phyloP scores from a whole-genome alignment of 2,888 invertebrate species.

The Himalopsyche tibetana region DNA sequence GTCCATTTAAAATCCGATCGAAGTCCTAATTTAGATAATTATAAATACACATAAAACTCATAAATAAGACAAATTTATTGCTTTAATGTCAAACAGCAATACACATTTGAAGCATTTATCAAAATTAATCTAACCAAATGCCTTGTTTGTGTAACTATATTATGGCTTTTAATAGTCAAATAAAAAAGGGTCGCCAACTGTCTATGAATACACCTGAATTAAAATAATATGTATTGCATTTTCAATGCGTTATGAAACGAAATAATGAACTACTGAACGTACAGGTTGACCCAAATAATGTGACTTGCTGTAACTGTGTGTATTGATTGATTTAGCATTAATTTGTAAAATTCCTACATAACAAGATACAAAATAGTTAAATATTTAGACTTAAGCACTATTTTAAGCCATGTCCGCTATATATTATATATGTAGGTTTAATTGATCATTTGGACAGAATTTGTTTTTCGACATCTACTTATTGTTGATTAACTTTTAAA shows the following conservation, averaged over 20 bases:
- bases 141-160: not conserved
- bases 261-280: not conserved
- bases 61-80: not conserved
- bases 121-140: not conserved
- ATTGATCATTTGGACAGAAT: too few relatives aligned
- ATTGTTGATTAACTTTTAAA: too few relatives aligned
- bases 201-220: slow-evolving; percentile 12
- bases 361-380: too few relatives aligned
- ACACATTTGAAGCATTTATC: not conserved
- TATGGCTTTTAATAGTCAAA: slow-evolving; percentile 9
- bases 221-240: not conserved
- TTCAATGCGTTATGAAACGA: not conserved
- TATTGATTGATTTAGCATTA: too few relatives aligned
- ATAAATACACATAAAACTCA: not conserved
- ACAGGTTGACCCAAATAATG: too few relatives aligned
- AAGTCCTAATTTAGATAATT: slow-evolving; percentile 15
- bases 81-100: not conserved
- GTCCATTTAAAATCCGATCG: not conserved
- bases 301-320: too few relatives aligned
- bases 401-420: too few relatives aligned
- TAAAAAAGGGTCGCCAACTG: slow-evolving; percentile 1
- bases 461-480: too few relatives aligned
- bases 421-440: too few relatives aligned
- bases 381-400: too few relatives aligned
- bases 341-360: too few relatives aligned